A percentile compares a stretch with the other conserved stretches of the same genome.
These are phyloP conservation scores for Amphilophus citrinellus DNA, from an alignment of 2,113 vertebrate genomes.

Conservation along the genomic window DNA sequence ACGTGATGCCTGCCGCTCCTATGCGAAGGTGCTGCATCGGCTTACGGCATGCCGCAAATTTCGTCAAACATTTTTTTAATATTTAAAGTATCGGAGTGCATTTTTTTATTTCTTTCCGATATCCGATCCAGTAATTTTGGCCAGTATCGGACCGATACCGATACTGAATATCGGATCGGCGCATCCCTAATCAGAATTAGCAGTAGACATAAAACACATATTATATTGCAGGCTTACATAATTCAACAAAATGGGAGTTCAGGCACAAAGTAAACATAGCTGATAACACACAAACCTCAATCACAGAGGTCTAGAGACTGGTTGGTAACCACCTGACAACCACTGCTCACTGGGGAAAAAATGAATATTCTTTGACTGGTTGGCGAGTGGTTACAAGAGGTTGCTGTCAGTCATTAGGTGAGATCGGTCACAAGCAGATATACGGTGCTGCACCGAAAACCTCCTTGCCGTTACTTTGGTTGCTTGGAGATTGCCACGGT, in stretches of 20 bases:
- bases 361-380: neutral
- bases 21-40: too few species aligned
- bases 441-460: neutral
- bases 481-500: neutral
- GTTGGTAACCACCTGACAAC: neutral
- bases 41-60: too few species aligned
- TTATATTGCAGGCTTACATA: neutral
- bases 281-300: neutral
- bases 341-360: neutral
- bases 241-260: neutral
- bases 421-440: neutral
- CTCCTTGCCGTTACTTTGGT: neutral
- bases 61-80: too few species aligned
- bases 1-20: too few species aligned
- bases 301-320: neutral
- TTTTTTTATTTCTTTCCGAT: too few species aligned
- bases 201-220: neutral
- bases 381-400: neutral
- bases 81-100: too few species aligned
- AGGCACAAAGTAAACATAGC: neutral
- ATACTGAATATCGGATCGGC: too few species aligned
- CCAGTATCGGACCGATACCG: too few species aligned
- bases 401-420: neutral
- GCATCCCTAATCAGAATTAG: neutral
- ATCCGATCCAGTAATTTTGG: too few species aligned